Evolutionary conservation across 2,113 vertebrate species (phyloP).

Genomic region (Galeopterus variegatus): DNA sequence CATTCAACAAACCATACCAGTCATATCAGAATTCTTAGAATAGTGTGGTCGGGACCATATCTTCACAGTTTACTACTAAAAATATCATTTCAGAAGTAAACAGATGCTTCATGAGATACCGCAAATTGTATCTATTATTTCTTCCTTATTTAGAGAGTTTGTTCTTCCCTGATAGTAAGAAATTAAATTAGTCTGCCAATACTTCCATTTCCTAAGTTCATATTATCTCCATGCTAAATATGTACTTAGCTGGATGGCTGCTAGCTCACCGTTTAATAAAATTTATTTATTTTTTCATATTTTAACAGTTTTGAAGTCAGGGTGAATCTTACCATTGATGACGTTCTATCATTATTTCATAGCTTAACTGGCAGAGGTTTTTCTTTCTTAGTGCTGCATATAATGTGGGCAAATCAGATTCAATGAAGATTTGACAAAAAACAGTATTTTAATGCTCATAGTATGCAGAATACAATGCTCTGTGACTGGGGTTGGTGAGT

Average conservation of each 20-base stretch:
- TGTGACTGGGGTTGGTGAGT: background rate
- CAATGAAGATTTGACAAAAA: conserved; percentile 15
- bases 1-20: background rate
- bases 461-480: background rate
- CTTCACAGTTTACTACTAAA: background rate
- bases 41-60: background rate
- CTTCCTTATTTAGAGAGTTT: background rate
- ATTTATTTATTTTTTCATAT: conserved; percentile 1
- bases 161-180: background rate
- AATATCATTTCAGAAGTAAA: background rate
- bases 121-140: background rate
- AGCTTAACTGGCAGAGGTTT: background rate
- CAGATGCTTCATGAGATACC: background rate
- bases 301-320: conserved; percentile 18
- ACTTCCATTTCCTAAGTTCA: background rate
- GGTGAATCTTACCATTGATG: background rate
- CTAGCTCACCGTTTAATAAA: background rate
- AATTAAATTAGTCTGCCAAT: background rate
- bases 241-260: background rate
- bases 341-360: background rate
- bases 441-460: background rate
- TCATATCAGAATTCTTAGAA: background rate
- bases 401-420: background rate
- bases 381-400: background rate
- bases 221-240: background rate